Percentiles rank a stretch among this genome's conserved stretches.
phyloP scores from a whole-genome alignment of 2,888 invertebrate species.

The Baccha elongata region DNA sequence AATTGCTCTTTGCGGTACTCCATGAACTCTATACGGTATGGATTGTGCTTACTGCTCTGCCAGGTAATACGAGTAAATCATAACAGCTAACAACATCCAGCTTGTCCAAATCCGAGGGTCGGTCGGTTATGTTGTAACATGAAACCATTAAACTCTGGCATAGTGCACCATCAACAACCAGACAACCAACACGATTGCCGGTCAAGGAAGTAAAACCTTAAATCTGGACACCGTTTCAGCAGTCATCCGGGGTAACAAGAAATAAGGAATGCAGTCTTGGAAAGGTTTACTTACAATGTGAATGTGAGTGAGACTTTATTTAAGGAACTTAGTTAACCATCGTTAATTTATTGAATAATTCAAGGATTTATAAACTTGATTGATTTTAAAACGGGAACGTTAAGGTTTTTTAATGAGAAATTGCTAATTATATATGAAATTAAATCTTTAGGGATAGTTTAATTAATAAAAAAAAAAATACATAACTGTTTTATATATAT shows the following conservation, averaged over 20 bases:
- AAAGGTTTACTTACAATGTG: neutral
- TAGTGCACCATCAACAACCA: constrained; percentile 15
- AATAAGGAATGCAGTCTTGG: constrained; percentile 13
- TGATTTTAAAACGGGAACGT: neutral
- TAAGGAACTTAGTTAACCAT: neutral
- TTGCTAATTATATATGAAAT: too few relatives aligned
- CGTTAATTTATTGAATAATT: constrained; percentile 10
- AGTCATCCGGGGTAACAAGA: neutral
- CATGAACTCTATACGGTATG: neutral
- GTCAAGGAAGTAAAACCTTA: constrained; percentile 36
- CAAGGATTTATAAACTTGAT: neutral
- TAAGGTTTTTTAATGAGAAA: neutral
- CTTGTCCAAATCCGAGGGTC: constrained; percentile 5
- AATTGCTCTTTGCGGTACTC: constrained; percentile 26
- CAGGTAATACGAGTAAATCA: constrained; percentile 35
- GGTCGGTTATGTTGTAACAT: constrained; percentile 16
- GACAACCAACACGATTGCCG: constrained; percentile 18
- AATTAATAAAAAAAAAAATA: too few relatives aligned
- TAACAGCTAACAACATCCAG: constrained; percentile 30
- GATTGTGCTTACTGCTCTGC: constrained; percentile 17
- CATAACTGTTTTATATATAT: too few relatives aligned
- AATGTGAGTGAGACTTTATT: neutral
- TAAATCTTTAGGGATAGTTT: too few relatives aligned
- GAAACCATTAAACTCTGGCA: constrained; percentile 33
- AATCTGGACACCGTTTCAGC: constrained; percentile 28